Conservation (phyloP, 2,888 invertebrate species). For the Philereme vetulata region DNA sequence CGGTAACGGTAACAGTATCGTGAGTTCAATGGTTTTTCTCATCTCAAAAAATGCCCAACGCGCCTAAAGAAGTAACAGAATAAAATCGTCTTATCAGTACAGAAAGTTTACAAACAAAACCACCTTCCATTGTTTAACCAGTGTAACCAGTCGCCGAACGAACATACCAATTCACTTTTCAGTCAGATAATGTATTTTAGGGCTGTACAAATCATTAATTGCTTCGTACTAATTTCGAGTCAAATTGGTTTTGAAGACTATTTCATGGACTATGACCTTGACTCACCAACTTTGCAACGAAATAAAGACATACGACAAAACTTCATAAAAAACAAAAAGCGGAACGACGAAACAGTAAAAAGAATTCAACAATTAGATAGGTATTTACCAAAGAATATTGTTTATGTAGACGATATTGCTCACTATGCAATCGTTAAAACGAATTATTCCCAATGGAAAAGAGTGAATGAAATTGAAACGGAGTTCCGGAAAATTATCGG, state of each 20-base stretch:
- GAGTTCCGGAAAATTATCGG: conserved; percentile 51
- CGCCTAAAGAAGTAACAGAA: too few relatives aligned
- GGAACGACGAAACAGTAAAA: conserved; percentile 30
- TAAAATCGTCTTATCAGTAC: neutral
- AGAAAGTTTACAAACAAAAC: conserved; percentile 31
- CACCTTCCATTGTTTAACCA: conserved; percentile 16
- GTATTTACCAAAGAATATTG: conserved; percentile 40
- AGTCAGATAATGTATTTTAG: conserved; percentile 17
- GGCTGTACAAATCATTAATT: conserved; percentile 7
- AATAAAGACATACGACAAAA: conserved; percentile 37
- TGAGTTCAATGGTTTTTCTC: too few relatives aligned
- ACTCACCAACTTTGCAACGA: neutral
- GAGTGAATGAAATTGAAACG: conserved; percentile 45
- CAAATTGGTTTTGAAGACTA: conserved; percentile 15
- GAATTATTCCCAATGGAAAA: conserved; percentile 23
- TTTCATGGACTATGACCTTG: conserved; percentile 25
- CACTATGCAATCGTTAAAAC: conserved; percentile 43
- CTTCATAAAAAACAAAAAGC: conserved; percentile 41
- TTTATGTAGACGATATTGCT: conserved; percentile 48
- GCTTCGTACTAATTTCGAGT: conserved; percentile 8
- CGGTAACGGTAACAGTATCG: too few relatives aligned
- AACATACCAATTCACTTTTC: neutral
- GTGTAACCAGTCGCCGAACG: neutral
- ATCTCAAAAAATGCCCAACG: too few relatives aligned
- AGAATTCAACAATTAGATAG: conserved; percentile 29